Percentiles rank a stretch among this genome's conserved stretches.
Conservation (phyloP, 2,113 vertebrate species). For the Anhinga rufa region DNA sequence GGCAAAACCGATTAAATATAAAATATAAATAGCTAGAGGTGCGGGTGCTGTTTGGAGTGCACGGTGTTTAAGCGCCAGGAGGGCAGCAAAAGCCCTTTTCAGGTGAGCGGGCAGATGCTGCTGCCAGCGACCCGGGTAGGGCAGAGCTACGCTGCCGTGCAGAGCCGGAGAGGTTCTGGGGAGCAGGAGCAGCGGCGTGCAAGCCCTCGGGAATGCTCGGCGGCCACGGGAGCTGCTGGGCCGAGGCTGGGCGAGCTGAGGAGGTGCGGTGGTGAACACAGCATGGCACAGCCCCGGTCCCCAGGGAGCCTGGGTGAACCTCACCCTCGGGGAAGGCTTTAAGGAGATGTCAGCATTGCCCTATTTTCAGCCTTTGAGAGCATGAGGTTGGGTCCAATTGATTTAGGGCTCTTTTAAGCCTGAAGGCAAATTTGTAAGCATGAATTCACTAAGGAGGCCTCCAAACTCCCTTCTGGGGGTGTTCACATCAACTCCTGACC, state of each 20-base stretch:
- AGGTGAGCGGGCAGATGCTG: neutral
- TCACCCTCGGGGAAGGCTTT: neutral
- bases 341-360: neutral
- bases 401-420: neutral
- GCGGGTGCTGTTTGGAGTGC: accelerated
- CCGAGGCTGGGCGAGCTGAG: neutral
- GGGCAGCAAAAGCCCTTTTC: neutral
- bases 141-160: neutral
- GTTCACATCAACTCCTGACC: neutral
- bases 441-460: neutral
- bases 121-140: neutral
- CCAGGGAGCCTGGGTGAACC: neutral
- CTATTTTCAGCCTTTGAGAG: neutral
- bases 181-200: accelerated
- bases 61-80: neutral
- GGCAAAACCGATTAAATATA: accelerated
- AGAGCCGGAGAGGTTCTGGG: neutral
- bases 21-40: neutral
- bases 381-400: neutral
- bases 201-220: neutral
- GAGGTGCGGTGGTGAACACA: neutral
- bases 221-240: neutral
- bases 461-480: neutral
- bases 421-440: neutral
- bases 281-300: neutral